Percentiles rank a stretch among this genome's conserved stretches.
Conservation (phyloP, 2,888 invertebrate species). For the Anthophora plumipes region DNA sequence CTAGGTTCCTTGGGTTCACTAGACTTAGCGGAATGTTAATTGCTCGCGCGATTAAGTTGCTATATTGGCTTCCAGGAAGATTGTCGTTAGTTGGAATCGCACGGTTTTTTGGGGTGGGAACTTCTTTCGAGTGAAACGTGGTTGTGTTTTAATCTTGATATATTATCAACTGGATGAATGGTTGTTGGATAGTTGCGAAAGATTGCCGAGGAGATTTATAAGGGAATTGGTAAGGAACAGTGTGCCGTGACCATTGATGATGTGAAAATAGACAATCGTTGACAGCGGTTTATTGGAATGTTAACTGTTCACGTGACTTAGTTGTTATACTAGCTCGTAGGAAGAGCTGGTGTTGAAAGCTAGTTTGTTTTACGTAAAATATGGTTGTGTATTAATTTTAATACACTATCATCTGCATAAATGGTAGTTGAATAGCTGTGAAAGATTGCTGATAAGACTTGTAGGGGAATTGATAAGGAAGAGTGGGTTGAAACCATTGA, state of each 20-base stretch:
- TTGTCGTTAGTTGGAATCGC: no score
- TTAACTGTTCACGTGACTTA: constrained; percentile 13
- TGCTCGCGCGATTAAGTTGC: not conserved
- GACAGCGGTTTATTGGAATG: no score
- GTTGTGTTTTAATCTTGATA: no score
- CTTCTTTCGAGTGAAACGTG: not conserved
- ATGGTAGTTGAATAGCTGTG: not conserved
- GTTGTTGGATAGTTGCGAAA: not conserved
- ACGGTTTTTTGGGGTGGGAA: not conserved
- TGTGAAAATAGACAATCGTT: no score
- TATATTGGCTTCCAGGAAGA: not conserved
- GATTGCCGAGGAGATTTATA: not conserved
- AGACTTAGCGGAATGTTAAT: constrained; percentile 21
- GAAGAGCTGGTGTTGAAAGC: no score
- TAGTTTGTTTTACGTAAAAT: not conserved
- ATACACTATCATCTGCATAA: not conserved
- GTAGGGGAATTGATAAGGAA: no score
- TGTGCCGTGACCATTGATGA: no score
- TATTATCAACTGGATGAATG: not conserved
- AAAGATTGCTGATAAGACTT: not conserved
- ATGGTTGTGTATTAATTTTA: not conserved
- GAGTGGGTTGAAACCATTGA: no score
- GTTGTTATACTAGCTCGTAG: not conserved
- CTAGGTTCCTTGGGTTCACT: not conserved
- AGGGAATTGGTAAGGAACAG: no score